Evolutionary conservation across 2,888 invertebrate genomes (phyloP).

Genomic region (Cephus nigrinus): DNA sequence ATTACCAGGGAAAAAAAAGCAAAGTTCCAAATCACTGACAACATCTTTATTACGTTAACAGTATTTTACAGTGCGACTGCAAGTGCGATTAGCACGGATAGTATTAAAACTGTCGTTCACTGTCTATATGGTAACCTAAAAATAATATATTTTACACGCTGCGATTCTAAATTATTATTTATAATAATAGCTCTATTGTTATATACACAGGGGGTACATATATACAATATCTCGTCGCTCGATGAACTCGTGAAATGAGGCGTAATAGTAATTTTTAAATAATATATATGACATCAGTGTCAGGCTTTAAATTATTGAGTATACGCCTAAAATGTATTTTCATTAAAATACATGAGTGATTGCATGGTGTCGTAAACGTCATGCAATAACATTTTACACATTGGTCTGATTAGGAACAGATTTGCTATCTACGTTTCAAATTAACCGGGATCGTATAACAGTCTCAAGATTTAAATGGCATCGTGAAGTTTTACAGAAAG

Average conservation of each 20-base stretch:
- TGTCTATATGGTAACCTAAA: not conserved
- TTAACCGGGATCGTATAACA: no score
- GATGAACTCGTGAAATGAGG: not conserved
- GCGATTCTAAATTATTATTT: not conserved
- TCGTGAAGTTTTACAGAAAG: no score
- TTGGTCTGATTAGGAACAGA: constrained; percentile 4
- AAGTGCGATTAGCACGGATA: not conserved
- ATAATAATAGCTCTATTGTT: constrained; percentile 2
- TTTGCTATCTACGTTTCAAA: not conserved
- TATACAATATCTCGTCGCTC: constrained; percentile 2
- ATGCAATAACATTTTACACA: not conserved
- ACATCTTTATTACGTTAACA: constrained; percentile 4
- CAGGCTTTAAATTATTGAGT: not conserved
- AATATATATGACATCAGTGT: not conserved
- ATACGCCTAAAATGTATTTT: not conserved
- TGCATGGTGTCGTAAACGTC: no score
- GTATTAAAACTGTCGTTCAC: not conserved
- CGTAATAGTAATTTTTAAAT: not conserved
- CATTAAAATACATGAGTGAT: not conserved
- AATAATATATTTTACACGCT: constrained; percentile 1
- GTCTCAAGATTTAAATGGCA: no score
- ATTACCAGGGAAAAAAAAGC: not conserved
- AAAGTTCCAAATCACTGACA: not conserved
- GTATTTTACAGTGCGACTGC: not conserved
- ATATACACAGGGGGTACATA: not conserved